Percentiles rank a stretch among this genome's conserved stretches.
These are phyloP conservation scores for Notocelia uddmanniana DNA, from an alignment of 2,888 invertebrate genomes.

Conservation along the genomic window DNA sequence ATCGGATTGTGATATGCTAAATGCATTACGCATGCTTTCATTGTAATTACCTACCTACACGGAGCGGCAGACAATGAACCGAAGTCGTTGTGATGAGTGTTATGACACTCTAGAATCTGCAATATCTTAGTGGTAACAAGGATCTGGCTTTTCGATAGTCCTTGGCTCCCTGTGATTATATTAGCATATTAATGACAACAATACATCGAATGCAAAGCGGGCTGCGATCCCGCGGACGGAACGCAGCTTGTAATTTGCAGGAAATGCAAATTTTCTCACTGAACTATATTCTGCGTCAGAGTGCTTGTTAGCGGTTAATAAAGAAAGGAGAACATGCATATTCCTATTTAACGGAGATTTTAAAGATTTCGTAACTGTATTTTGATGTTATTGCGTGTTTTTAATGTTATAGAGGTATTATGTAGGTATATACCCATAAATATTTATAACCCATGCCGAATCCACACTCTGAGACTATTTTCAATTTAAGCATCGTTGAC, in stretches of 20 bases:
- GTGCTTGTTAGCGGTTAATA: constrained; percentile 34
- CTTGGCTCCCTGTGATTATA: constrained; percentile 13
- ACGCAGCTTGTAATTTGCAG: constrained; percentile 42
- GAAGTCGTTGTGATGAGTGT: not conserved
- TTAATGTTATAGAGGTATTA: no score
- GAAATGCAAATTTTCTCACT: constrained; percentile 37
- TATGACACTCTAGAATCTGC: not conserved
- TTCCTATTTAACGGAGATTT: not conserved
- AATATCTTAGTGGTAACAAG: constrained; percentile 10
- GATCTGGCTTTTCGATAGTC: constrained; percentile 18
- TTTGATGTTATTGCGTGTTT: no score
- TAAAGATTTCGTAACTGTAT: not conserved
- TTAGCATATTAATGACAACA: constrained; percentile 39
- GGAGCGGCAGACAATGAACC: not conserved
- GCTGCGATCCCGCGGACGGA: constrained; percentile 27
- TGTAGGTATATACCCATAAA: not conserved
- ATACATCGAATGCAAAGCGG: constrained; percentile 41
- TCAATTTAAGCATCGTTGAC: constrained; percentile 23
- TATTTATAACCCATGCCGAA: constrained; percentile 1
- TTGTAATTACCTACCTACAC: not conserved
- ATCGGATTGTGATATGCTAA: constrained; percentile 27
- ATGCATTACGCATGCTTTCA: constrained; percentile 10
- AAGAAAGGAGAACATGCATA: constrained; percentile 17
- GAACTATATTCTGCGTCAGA: constrained; percentile 32
- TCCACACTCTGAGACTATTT: constrained; percentile 7